A percentile compares a stretch with the other conserved stretches of the same genome.
Evolutionary conservation across 2,113 vertebrate species (phyloP).

Genomic region (Chaenocephalus aceratus): DNA sequence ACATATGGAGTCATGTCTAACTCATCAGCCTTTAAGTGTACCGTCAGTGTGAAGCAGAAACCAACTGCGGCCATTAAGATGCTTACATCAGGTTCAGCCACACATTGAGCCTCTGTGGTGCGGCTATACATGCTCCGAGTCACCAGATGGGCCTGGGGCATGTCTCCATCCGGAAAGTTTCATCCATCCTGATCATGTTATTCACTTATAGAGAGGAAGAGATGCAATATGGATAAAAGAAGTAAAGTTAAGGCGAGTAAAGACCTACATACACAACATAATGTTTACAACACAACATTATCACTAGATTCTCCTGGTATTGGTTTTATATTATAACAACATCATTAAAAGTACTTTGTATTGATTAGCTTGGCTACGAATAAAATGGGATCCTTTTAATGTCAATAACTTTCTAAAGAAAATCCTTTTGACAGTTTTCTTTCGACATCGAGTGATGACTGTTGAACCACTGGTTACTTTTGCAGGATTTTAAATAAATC

Average conservation of each 20-base stretch:
- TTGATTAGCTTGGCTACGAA: background rate
- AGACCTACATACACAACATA: slow-evolving; percentile 20
- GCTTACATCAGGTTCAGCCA: background rate
- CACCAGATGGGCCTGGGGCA: slow-evolving; percentile 27
- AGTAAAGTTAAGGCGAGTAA: slow-evolving; percentile 21
- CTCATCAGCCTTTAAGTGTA: background rate
- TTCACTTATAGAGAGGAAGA: slow-evolving; percentile 65
- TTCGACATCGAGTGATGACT: background rate
- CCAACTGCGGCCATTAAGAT: background rate
- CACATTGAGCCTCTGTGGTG: slow-evolving; percentile 17
- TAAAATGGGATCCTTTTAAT: background rate
- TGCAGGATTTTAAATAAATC: background rate
- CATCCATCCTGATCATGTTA: slow-evolving; percentile 42
- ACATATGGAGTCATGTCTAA: background rate
- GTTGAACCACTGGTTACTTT: background rate
- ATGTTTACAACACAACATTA: background rate
- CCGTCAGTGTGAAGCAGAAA: background rate
- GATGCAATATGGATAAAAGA: slow-evolving; percentile 50
- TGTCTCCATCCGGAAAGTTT: slow-evolving; percentile 39
- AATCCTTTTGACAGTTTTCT: background rate
- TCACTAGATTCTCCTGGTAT: background rate
- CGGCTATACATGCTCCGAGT: slow-evolving; percentile 16
- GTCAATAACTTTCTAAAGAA: background rate
- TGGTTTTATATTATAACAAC: background rate
- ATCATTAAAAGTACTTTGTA: background rate